phyloP scores from a whole-genome alignment of 2,888 invertebrate species.

The Camptogramma bilineatum region DNA sequence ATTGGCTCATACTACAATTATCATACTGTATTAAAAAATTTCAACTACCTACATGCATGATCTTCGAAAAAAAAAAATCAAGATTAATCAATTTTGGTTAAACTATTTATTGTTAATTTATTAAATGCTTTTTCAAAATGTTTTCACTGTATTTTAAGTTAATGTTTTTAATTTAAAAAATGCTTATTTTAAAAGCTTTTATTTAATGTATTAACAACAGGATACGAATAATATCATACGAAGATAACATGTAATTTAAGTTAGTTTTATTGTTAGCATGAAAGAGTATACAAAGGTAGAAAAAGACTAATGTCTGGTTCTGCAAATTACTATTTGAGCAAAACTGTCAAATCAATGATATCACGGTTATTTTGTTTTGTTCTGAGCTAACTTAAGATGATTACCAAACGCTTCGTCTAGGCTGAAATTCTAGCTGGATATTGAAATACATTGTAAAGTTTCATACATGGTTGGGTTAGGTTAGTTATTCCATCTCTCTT shows the following conservation, averaged over 20 bases:
- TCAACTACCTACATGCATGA: neutral
- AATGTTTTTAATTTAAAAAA: conserved; percentile 7
- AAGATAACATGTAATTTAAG: conserved; percentile 10
- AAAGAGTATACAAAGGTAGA: neutral
- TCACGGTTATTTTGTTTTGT: no score
- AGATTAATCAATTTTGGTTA: neutral
- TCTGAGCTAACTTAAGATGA: no score
- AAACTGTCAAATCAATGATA: neutral
- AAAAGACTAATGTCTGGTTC: neutral
- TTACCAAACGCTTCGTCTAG: no score
- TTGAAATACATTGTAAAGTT: no score
- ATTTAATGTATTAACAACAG: conserved; percentile 6
- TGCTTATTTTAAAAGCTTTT: no score
- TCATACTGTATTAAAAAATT: neutral
- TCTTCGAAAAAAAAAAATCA: neutral
- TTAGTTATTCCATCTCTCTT: no score
- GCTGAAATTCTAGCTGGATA: no score
- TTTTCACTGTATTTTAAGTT: conserved; percentile 11
- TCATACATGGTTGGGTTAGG: no score
- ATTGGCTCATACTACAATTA: neutral
- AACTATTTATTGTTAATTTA: conserved; percentile 1
- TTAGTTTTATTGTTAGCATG: conserved; percentile 5
- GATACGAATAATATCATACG: conserved; percentile 19
- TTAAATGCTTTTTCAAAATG: neutral
- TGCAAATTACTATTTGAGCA: neutral